Conservation (phyloP, 2,113 vertebrate species). For the Saccopteryx bilineata region DNA sequence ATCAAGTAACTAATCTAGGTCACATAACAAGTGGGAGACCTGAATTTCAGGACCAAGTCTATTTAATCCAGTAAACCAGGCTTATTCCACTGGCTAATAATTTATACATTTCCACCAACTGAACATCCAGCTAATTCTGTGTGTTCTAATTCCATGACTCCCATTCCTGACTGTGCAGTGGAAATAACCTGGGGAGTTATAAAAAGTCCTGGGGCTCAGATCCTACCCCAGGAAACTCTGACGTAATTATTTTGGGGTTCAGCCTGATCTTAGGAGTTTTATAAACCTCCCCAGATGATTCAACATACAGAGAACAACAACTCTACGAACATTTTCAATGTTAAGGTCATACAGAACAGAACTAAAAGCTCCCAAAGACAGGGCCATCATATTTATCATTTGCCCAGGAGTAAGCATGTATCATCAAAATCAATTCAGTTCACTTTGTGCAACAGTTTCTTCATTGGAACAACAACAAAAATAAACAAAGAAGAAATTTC, state of each 20-base stretch:
- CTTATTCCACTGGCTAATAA: background rate
- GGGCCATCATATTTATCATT: background rate
- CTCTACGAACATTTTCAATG: background rate
- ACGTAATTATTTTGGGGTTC: background rate
- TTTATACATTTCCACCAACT: background rate
- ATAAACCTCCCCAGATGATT: background rate
- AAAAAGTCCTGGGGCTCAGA: background rate
- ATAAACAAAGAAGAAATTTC: slow-evolving; percentile 11
- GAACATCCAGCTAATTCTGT: background rate
- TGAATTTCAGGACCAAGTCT: background rate
- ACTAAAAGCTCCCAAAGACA: background rate
- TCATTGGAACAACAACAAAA: slow-evolving; percentile 37
- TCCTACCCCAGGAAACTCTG: background rate
- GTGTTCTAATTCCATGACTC: background rate
- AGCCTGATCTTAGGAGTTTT: background rate
- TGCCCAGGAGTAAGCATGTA: background rate
- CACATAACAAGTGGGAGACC: background rate
- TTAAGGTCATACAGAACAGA: background rate
- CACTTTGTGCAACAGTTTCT: background rate
- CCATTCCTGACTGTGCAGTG: background rate
- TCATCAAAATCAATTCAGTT: slow-evolving; percentile 44
- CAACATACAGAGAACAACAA: background rate
- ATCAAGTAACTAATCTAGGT: slow-evolving; percentile 46
- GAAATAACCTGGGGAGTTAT: background rate
- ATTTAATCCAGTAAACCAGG: background rate